Conservation (phyloP, 2,113 vertebrate species). For the Promerops cafer region DNA sequence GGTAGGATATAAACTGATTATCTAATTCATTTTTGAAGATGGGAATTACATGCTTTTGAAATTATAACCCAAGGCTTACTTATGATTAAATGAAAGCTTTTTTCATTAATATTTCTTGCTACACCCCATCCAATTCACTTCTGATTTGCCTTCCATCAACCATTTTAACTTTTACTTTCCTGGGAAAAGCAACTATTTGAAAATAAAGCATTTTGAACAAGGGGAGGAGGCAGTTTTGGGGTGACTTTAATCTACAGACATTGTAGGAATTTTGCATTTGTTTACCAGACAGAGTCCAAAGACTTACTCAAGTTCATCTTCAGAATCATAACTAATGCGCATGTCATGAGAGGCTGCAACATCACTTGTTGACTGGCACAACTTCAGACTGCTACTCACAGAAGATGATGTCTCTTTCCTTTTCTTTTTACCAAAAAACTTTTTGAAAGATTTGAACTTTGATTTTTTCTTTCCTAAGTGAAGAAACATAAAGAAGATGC, state of each 20-base stretch:
- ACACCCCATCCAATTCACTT: not conserved
- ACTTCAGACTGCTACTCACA: conserved; percentile 66
- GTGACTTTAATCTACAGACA: not conserved
- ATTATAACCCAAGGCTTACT: not conserved
- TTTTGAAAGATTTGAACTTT: conserved; percentile 84
- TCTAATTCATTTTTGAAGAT: not conserved
- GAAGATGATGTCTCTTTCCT: conserved; percentile 64
- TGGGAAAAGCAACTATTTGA: not conserved
- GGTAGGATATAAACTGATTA: not conserved
- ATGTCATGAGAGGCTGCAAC: conserved; percentile 53
- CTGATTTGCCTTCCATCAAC: not conserved
- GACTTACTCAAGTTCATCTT: conserved; percentile 82
- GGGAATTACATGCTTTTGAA: not conserved
- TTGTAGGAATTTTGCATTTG: not conserved
- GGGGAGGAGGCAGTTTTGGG: not conserved
- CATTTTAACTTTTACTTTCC: not conserved
- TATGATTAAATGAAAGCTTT: not conserved
- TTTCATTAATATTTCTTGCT: not conserved
- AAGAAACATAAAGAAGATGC: not conserved
- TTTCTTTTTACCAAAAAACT: conserved; percentile 83
- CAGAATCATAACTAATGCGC: conserved; percentile 71
- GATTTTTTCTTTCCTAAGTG: conserved; percentile 83
- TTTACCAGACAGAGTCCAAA: not conserved
- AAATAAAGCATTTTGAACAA: not conserved
- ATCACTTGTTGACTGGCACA: conserved; percentile 80